phyloP scores from a whole-genome alignment of 2,113 vertebrate genomes.

The Sylvilagus bachmani region DNA sequence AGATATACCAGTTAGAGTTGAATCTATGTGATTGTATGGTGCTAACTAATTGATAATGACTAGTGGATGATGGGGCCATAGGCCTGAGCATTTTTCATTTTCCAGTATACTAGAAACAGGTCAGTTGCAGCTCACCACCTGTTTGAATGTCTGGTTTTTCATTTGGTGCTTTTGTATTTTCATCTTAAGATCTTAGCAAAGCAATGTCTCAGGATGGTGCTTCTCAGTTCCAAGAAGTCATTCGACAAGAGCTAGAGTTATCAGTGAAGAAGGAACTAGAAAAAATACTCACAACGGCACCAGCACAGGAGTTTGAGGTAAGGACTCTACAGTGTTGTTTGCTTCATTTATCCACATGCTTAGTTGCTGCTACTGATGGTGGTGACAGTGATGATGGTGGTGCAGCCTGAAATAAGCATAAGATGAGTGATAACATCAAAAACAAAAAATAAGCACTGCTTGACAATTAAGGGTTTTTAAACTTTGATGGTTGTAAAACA shows the following conservation, averaged over 20 bases:
- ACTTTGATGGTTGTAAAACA: slow-evolving; percentile 11
- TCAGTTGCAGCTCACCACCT: not conserved
- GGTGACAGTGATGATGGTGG: not conserved
- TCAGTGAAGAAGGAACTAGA: slow-evolving; percentile 96
- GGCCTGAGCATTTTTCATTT: slow-evolving; percentile 37
- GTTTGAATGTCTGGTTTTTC: slow-evolving; percentile 55
- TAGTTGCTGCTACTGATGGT: not conserved
- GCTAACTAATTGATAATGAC: not conserved
- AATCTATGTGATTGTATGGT: not conserved
- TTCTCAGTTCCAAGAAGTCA: slow-evolving; percentile 97
- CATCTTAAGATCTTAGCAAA: slow-evolving; percentile 92
- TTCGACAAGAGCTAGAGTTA: slow-evolving; percentile 96
- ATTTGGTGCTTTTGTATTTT: slow-evolving; percentile 57
- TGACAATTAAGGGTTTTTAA: slow-evolving; percentile 31
- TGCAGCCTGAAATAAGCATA: slow-evolving; percentile 41
- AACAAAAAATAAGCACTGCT: slow-evolving; percentile 22
- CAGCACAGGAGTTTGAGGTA: slow-evolving; percentile 93
- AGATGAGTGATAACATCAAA: not conserved
- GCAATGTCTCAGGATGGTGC: slow-evolving; percentile 90
- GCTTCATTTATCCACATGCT: not conserved
- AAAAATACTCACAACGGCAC: slow-evolving; percentile 92
- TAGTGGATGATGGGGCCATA: not conserved
- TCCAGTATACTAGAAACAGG: not conserved
- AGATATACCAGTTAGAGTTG: not conserved
- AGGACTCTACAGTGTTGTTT: slow-evolving; percentile 23